phyloP scores from a whole-genome alignment of 2,797 vertebrate genomes.

The Sebastes iracundus region DNA sequence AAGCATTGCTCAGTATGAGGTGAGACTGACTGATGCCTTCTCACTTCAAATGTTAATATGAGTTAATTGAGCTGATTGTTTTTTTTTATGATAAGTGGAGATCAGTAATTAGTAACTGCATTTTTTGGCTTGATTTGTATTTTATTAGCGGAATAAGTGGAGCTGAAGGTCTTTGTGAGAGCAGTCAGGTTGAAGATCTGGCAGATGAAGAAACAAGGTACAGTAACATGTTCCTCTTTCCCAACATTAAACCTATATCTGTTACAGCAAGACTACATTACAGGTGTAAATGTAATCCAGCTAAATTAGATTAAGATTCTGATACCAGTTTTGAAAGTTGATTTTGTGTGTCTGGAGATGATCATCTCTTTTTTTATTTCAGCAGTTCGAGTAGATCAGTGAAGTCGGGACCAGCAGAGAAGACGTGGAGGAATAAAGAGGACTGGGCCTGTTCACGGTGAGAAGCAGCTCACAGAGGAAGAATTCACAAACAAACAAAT shows the following conservation, averaged over 20 bases:
- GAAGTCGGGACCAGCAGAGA: not conserved
- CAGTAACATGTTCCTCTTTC: not conserved
- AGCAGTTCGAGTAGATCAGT: not conserved
- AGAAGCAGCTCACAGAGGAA: not conserved
- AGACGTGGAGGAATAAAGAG: not conserved
- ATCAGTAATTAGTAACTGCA: not conserved
- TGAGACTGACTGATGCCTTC: not conserved
- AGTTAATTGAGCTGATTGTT: not conserved
- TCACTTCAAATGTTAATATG: not conserved
- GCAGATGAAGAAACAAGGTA: constrained; percentile 25
- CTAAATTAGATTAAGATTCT: not conserved
- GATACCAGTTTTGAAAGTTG: not conserved
- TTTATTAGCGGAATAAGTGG: not conserved
- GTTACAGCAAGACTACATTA: not conserved
- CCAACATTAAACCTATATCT: not conserved
- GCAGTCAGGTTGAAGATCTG: not conserved
- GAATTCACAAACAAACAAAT: not conserved
- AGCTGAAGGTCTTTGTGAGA: not conserved
- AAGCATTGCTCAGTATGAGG: not conserved
- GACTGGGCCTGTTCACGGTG: constrained; percentile 42
- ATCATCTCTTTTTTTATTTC: not conserved
- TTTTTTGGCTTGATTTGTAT: not conserved
- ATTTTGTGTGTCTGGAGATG: not conserved
- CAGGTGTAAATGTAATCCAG: not conserved
- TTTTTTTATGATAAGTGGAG: not conserved